phyloP scores from a whole-genome alignment of 2,797 vertebrate species.

The Pangasius sanitwongsei region DNA sequence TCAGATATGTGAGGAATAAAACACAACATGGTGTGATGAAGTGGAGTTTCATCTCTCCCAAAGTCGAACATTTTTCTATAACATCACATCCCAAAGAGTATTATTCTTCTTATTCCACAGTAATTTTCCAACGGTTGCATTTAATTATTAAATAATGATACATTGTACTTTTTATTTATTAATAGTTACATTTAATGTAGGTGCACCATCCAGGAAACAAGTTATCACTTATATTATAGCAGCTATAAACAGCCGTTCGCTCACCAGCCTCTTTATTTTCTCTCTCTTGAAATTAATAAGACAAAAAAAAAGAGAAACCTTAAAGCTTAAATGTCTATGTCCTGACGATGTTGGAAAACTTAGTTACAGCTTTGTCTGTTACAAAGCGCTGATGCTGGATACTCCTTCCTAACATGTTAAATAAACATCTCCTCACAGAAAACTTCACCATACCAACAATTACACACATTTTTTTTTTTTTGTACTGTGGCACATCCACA shows the following conservation, averaged over 20 bases:
- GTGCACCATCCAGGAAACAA: not conserved
- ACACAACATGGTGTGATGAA: not conserved
- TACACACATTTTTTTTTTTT: not conserved
- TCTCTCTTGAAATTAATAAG: not conserved
- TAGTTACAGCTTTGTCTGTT: not conserved
- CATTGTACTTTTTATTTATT: not conserved
- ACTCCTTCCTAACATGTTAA: not conserved
- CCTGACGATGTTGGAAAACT: not conserved
- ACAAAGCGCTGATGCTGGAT: not conserved
- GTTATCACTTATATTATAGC: too few relatives aligned
- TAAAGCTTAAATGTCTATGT: not conserved
- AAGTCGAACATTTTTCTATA: not conserved
- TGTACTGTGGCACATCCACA: too few relatives aligned
- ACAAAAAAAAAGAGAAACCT: not conserved
- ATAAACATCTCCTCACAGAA: not conserved
- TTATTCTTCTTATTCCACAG: not conserved
- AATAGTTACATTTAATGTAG: not conserved
- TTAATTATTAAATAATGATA: not conserved
- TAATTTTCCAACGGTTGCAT: not conserved
- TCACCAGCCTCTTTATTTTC: not conserved
- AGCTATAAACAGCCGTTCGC: not conserved
- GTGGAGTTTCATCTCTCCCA: too few relatives aligned
- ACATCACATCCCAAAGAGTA: not conserved
- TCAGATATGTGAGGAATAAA: too few relatives aligned
- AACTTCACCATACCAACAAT: too few relatives aligned